Base-by-base conservation (phyloP, 1,140 invertebrate species). In the Drosophila aff. region DNA sequence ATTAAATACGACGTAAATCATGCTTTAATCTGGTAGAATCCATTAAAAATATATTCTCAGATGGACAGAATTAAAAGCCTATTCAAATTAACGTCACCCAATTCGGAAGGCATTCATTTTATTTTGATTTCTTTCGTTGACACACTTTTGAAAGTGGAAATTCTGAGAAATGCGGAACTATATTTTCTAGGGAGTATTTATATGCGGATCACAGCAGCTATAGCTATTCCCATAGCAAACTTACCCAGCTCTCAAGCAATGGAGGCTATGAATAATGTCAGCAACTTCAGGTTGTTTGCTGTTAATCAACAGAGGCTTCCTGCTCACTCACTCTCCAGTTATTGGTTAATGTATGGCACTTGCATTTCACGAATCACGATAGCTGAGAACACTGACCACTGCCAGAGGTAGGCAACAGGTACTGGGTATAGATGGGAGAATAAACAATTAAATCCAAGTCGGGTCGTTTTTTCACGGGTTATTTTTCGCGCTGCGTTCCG, bases 201-300 rank as follows among this genome's bases (percentile, higher is more conserved):
- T 23, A 16, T 23, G 33, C 8, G 16, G 7, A 21, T 41, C 18
- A 18, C 6, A 41, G 38, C n/a, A 28, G n/a, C 58, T 31, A 55
- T 36, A 28, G n/a, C 58, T 23, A 55, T 36, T 21, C 28, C 13
- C 28, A 55, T 38, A 38, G 21, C 21, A 46, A 49, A 75, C 72
- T 75, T 75, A 75, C 72, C 36, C 10, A n/a, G 49, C 28, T 44
- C 21, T 55, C 15, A 9, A 31, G 53, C 18, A 15, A 23, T 23
- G 41, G 26, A 47, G 18, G 40, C 15, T 50, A 33, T 66, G 68
- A 47, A 41, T 55, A 46, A 40, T 55, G 47, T 52, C 33, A 26
- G 28, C 26, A 63, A 69, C 60, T 52, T 65, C 6, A 36, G 26
- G 57, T 74, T 26, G 68, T 57, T 73, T 72, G 49, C 40, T 57